Evolutionary conservation across 2,113 vertebrate species (phyloP).

Genomic region (Gallinago undulata): DNA sequence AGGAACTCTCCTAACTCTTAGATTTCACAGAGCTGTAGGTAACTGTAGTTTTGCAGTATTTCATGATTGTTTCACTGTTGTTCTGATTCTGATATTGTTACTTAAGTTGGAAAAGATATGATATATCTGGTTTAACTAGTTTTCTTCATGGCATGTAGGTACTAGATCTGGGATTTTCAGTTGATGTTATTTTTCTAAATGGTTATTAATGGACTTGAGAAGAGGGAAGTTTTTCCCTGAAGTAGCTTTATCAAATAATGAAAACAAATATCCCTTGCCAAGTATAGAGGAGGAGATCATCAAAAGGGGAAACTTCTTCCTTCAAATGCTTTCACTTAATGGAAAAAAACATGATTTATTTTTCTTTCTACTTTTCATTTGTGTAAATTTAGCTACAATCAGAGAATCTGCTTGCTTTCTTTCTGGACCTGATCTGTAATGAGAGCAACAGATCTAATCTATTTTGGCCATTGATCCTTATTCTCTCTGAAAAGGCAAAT

Average conservation of each 20-base stretch:
- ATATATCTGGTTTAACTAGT: background rate
- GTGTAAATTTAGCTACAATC: background rate
- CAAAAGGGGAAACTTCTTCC: background rate
- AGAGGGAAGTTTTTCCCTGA: background rate
- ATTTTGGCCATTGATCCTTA: background rate
- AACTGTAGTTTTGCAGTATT: background rate
- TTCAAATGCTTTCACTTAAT: background rate
- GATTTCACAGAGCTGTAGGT: background rate
- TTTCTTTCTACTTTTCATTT: background rate
- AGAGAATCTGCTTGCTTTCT: background rate
- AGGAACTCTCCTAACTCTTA: background rate
- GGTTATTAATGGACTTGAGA: background rate
- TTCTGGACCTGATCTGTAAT: background rate
- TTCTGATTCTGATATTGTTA: background rate
- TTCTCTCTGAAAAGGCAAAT: background rate
- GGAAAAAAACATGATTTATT: background rate
- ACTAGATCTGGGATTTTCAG: background rate
- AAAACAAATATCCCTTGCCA: background rate
- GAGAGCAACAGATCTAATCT: background rate
- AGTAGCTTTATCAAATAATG: background rate
- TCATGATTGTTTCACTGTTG: background rate
- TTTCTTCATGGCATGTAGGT: background rate
- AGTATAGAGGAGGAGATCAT: background rate
- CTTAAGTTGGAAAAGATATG: background rate
- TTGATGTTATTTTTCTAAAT: background rate